Conservation (phyloP, 2,113 vertebrate genomes). For the Sinocyclocheilus grahami region DNA sequence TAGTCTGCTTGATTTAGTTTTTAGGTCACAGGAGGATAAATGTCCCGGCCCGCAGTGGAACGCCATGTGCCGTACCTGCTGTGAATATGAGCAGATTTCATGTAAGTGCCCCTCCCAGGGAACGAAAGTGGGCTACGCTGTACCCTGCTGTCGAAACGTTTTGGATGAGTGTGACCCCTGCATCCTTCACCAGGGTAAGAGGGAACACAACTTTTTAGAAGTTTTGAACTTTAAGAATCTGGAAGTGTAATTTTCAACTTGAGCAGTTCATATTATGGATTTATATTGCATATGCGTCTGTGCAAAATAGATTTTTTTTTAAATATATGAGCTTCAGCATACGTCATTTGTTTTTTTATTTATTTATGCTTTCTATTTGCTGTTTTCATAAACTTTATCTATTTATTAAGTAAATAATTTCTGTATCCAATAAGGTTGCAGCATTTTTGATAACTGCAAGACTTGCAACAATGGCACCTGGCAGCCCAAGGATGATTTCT, state of each 20-base stretch:
- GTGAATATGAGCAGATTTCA: slow-evolving; percentile 87
- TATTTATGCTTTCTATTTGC: not conserved
- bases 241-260: not conserved
- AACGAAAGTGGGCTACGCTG: slow-evolving; percentile 85
- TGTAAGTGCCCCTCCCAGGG: slow-evolving; percentile 85
- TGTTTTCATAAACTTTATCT: not conserved
- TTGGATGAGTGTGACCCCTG: slow-evolving; percentile 91
- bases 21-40: slow-evolving; percentile 79
- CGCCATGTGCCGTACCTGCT: slow-evolving; percentile 90
- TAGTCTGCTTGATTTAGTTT: slow-evolving; percentile 65
- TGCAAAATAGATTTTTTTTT: not conserved
- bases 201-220: not conserved
- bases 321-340: not conserved
- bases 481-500: slow-evolving; percentile 87
- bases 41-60: slow-evolving; percentile 89
- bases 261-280: slow-evolving; percentile 1
- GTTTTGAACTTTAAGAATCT: not conserved
- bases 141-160: slow-evolving; percentile 91
- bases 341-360: not conserved
- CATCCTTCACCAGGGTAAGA: slow-evolving; percentile 87
- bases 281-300: not conserved
- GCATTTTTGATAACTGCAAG: slow-evolving; percentile 94
- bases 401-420: not conserved
- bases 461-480: slow-evolving; percentile 89
- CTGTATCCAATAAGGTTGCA: slow-evolving; percentile 68